Evolutionary conservation across 2,888 invertebrate genomes (phyloP), one percentile per base, ranked within the genome.

Genomic region (Platycheirus albimanus): DNA sequence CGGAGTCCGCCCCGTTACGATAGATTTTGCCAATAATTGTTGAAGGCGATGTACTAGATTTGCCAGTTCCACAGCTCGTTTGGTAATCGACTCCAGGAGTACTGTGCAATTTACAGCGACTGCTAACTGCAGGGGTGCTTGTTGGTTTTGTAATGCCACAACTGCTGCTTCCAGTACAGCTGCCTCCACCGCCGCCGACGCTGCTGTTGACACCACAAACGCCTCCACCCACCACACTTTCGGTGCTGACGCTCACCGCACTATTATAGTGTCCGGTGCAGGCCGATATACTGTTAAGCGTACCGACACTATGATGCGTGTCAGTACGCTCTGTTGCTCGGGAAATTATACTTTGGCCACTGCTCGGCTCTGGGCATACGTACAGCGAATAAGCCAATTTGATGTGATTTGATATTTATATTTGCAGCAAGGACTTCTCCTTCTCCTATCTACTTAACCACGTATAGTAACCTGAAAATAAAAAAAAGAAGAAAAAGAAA

Each of bases 321-420:
- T 86, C 88, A 88, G 85, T 88, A 87, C 78, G 88, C 87, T 58
- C 87, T 85, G 86, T 87, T 85, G 86, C 87, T 85, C 83, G 84
- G 84, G 85, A 86, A 84, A 84, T 84, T 85, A 85, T 86, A 85
- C 78, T 86, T 67, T 84, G 88, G 90, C 90, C 90, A 90, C 90
- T 90, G 89, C 88, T 89, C 88, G 90, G 89, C 90, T 88, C 90
- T 88, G 89, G 88, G 88, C 89, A 89, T 89, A 90, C 87, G 86
- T 89, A 90, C 88, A 89, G 87, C 90, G 90, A 89, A 89, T 90
- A 90, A 90, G 90, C 90, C 90, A 90, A 90, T 89, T 89, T 90
- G 89, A 88, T 81, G 56, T 83, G 70, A 70, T 70, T 75, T 80
- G 28, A 24, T 70, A 64, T 56, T 64, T 49, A 47, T 36, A 33